Conservation (phyloP, 2,113 vertebrate species). For the Erpornis zantholeuca region DNA sequence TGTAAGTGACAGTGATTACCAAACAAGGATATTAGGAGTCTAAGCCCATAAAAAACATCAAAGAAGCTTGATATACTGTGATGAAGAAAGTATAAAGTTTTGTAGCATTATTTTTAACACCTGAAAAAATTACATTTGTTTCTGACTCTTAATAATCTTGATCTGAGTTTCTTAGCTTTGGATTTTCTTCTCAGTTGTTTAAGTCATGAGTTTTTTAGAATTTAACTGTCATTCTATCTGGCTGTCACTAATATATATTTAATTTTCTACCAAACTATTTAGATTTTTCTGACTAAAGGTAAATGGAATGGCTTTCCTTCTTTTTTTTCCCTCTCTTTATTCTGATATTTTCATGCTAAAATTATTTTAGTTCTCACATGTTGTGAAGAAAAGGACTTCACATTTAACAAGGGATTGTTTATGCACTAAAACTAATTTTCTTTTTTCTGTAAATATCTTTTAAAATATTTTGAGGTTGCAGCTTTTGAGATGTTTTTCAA, state of each 20-base stretch:
- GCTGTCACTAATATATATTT: not conserved
- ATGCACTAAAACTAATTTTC: not conserved
- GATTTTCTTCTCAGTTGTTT: not conserved
- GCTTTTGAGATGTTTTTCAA: not conserved
- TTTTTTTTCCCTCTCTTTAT: not conserved
- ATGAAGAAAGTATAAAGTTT: not conserved
- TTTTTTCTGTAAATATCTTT: not conserved
- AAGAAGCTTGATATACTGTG: not conserved
- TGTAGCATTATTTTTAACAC: not conserved
- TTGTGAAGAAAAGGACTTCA: not conserved
- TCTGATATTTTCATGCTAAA: not conserved
- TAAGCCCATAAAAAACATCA: not conserved
- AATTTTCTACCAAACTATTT: not conserved
- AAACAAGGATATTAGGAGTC: not conserved
- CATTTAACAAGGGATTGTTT: not conserved
- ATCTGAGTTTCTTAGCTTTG: not conserved
- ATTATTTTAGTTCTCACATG: not conserved
- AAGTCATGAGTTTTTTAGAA: not conserved
- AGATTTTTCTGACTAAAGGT: not conserved
- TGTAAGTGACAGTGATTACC: not conserved
- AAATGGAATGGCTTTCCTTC: not conserved
- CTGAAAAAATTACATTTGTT: not conserved
- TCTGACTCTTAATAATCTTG: not conserved
- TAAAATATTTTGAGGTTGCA: not conserved
- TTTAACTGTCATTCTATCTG: not conserved